Percentiles rank a stretch among this genome's conserved stretches.
Conservation (phyloP, 2,113 vertebrate species). For the Serinus canaria region DNA sequence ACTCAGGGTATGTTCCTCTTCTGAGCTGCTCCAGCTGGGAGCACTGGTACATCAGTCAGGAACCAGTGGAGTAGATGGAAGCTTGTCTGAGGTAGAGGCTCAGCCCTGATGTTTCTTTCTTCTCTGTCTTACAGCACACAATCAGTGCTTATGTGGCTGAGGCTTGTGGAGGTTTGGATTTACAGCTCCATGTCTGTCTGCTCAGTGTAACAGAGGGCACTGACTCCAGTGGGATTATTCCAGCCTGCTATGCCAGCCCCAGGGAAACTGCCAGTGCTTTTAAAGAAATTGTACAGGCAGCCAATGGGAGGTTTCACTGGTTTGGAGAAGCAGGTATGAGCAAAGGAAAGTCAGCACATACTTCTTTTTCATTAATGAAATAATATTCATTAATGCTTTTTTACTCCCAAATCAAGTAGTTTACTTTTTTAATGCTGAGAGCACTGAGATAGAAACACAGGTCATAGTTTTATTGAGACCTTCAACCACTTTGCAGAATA, state of each 20-base stretch:
- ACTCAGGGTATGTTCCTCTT: neutral
- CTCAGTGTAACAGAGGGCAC: constrained; percentile 36
- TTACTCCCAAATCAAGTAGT: neutral
- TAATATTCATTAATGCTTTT: neutral
- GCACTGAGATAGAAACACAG: neutral
- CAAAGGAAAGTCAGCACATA: neutral
- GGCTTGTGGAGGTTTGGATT: constrained; percentile 58
- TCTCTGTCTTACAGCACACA: constrained; percentile 25
- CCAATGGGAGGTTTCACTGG: constrained; percentile 80
- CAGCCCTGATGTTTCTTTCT: neutral
- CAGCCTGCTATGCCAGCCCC: constrained; percentile 52
- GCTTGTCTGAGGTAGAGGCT: neutral
- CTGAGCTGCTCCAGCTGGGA: neutral
- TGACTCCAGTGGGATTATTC: neutral
- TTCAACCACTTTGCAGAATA: neutral
- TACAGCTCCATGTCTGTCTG: constrained; percentile 79
- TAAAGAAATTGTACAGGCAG: constrained; percentile 56
- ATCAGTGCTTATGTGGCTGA: constrained; percentile 74
- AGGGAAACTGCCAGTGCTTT: constrained; percentile 49
- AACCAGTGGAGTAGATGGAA: neutral
- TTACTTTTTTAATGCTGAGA: neutral
- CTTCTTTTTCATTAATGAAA: neutral
- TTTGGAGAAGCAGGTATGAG: constrained; percentile 78
- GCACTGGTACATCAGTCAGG: neutral
- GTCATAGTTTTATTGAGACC: neutral